phyloP scores from a whole-genome alignment of 2,888 invertebrate genomes.

The Cephus nigrinus region DNA sequence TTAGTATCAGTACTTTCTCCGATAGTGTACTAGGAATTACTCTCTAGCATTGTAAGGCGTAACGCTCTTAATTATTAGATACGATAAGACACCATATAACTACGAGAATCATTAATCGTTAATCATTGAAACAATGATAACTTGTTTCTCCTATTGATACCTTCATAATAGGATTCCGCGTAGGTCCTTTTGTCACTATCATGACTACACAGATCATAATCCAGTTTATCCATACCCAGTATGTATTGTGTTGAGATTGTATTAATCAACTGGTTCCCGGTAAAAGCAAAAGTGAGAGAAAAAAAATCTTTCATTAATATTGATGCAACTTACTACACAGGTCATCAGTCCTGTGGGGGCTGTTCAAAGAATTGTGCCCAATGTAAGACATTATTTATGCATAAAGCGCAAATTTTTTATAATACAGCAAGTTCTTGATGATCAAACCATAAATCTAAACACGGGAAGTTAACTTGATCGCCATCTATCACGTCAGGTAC shows the following conservation, averaged over 20 bases:
- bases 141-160: not conserved
- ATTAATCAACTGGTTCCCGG: not conserved
- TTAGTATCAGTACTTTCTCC: not conserved
- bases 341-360: not conserved
- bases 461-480: not conserved
- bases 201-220: not conserved
- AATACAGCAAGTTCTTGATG: not conserved
- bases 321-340: not conserved
- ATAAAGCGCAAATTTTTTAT: not conserved
- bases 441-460: not conserved
- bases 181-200: not conserved
- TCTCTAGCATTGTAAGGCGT: not conserved
- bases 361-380: not conserved
- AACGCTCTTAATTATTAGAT: not conserved
- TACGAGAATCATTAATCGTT: not conserved
- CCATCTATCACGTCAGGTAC: not conserved
- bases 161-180: not conserved
- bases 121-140: not conserved
- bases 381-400: not conserved
- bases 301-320: not conserved
- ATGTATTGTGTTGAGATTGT: not conserved
- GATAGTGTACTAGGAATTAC: not conserved
- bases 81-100: not conserved
- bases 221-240: not conserved
- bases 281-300: not conserved